A percentile compares a stretch with the other conserved stretches of the same genome.
Conservation (phyloP, 2,888 invertebrate genomes). For the Ptychoptera albimana region DNA sequence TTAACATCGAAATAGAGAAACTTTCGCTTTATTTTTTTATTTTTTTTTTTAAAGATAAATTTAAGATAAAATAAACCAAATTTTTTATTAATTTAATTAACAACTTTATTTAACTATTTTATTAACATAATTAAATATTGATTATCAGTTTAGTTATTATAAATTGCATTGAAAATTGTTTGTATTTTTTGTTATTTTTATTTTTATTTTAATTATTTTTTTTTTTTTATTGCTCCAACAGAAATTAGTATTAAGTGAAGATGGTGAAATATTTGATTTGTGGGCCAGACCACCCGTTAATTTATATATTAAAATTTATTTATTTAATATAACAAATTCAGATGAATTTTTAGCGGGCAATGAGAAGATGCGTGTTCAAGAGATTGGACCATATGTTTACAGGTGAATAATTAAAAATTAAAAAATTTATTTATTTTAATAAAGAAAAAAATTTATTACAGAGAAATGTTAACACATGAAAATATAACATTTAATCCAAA, state of each 20-base stretch:
- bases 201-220: neutral
- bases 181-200: neutral
- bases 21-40: too few relatives aligned
- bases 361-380: constrained; percentile 50
- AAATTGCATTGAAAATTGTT: neutral
- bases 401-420: constrained; percentile 40
- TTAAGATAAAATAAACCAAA: too few relatives aligned
- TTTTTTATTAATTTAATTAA: neutral
- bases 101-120: neutral
- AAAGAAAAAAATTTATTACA: constrained; percentile 23
- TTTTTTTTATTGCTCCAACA: constrained; percentile 25
- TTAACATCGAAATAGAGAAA: too few relatives aligned
- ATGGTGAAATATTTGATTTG: constrained; percentile 68
- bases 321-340: constrained; percentile 73
- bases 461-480: constrained; percentile 53
- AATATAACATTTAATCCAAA: constrained; percentile 59
- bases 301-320: constrained; percentile 56
- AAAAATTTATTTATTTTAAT: neutral
- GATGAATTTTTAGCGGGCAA: constrained; percentile 61
- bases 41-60: too few relatives aligned
- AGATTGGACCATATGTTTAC: constrained; percentile 80
- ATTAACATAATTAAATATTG: neutral
- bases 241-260: constrained; percentile 57
- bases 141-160: constrained; percentile 1
- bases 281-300: constrained; percentile 71